These are phyloP conservation scores for Bombus soroeensis DNA, from an alignment of 1,140 invertebrate genomes.

Conservation along the genomic window DNA sequence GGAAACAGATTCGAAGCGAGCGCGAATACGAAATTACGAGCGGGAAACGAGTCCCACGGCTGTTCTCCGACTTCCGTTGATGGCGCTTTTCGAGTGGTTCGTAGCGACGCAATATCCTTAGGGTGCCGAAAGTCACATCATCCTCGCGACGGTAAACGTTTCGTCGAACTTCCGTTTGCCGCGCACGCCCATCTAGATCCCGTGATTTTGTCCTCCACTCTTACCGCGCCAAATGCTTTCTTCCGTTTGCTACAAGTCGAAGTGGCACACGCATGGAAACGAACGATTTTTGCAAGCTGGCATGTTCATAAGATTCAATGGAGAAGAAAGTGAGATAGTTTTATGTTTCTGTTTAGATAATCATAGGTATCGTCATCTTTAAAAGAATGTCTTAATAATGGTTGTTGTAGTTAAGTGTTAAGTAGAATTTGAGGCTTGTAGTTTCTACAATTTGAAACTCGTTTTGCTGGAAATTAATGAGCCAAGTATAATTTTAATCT, in stretches of 20 bases:
- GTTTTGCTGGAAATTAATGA: background rate
- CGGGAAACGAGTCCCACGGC: constrained; percentile 48
- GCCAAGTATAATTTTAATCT: background rate
- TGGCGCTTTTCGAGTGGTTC: constrained; percentile 41
- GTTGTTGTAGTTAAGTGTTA: background rate
- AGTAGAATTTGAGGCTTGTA: background rate
- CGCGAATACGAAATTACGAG: constrained; percentile 65
- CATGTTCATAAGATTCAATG: too few relatives aligned
- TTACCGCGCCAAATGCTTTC: background rate
- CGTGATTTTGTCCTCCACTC: background rate
- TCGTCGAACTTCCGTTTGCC: background rate
- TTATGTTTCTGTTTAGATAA: background rate
- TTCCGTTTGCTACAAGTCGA: background rate
- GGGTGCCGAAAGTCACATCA: constrained; percentile 29
- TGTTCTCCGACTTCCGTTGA: constrained; percentile 49
- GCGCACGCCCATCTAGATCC: background rate
- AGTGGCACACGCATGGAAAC: too few relatives aligned
- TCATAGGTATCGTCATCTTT: background rate
- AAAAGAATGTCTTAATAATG: background rate
- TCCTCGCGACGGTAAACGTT: constrained; percentile 24
- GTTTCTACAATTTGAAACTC: background rate
- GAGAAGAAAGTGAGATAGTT: too few relatives aligned
- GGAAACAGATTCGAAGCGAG: background rate
- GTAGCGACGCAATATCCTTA: constrained; percentile 29
- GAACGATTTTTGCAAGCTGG: too few relatives aligned